Evolutionary conservation across 1,140 invertebrate species (phyloP).

Genomic region (Trachymyrmex cornetzi): DNA sequence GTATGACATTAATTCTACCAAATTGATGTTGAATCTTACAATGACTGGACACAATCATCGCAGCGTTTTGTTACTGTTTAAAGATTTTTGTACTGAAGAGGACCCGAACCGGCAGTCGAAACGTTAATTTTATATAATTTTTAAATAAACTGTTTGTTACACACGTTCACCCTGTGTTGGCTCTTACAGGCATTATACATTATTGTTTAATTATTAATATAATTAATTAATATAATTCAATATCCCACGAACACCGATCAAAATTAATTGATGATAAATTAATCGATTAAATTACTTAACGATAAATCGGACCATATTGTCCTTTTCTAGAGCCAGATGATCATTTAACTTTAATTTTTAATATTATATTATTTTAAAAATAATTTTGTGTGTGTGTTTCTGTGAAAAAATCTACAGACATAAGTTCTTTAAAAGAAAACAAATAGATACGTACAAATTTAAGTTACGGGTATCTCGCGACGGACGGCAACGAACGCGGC

Average conservation of each 20-base stretch:
- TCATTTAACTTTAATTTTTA: not conserved
- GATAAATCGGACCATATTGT: not conserved
- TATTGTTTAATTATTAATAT: no score
- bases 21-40: no score
- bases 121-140: no score
- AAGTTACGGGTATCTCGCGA: not conserved
- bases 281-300: not conserved
- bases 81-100: no score
- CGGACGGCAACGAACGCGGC: constrained; percentile 38
- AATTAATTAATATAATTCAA: not conserved
- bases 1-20: no score
- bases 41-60: no score
- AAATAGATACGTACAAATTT: not conserved
- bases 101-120: no score
- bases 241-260: not conserved
- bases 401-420: not conserved
- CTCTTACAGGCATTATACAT: no score
- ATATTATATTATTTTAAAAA: not conserved
- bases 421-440: not conserved
- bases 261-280: not conserved
- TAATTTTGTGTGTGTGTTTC: not conserved
- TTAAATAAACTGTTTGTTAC: no score
- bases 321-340: not conserved
- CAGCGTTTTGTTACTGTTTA: no score
- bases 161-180: no score